Evolutionary conservation across 2,888 invertebrate species (phyloP), one percentile per base, ranked within the genome.

Genomic region (Cheilosia vernalis): DNA sequence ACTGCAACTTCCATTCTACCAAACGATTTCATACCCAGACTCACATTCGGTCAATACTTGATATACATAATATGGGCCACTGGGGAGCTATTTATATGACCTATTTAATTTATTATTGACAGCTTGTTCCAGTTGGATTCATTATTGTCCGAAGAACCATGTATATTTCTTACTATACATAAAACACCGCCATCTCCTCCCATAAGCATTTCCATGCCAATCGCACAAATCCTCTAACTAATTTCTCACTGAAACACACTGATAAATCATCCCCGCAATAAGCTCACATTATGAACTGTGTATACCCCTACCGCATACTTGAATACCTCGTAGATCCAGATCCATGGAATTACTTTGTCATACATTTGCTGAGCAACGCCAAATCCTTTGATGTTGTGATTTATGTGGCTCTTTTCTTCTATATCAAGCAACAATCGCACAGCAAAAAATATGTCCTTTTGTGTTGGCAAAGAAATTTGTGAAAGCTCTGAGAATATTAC

Each of bases 311-410:
- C 21, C 60, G 9, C 30, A 24, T 30, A 30, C 27, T 47, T 33
- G 40, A 40, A 63, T 58, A 44, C 64, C 55, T 27, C 40, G 30
- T 40, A 44, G 53, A 73, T 73, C 79, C 58, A 53, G 64, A 69
- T 69, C 79, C 79, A 49, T 73, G 51, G 84, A 74, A 74, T 84
- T 70, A 80, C 74, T 84, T 69, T 79, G 64, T 80, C 69, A 58
- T 79, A 55, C 64, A 70, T 79, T 74, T 69, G 79, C 79, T 74
- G 70, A 74, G 84, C 84, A 80, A 84, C 74, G 80, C 66, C 47
- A 66, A 58, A 76, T 80, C 74, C 84, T 84, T 84, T 84, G 84
- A 84, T 84, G 80, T 84, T 72, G 60, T 84, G 80, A 84, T 84
- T 84, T 84, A 84, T 74, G 74, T 51, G 53, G 58, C 64, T 74